Percentiles rank a stretch among this genome's conserved stretches.
Conservation (phyloP, 2,888 invertebrate genomes). For the Callimorpha dominula region DNA sequence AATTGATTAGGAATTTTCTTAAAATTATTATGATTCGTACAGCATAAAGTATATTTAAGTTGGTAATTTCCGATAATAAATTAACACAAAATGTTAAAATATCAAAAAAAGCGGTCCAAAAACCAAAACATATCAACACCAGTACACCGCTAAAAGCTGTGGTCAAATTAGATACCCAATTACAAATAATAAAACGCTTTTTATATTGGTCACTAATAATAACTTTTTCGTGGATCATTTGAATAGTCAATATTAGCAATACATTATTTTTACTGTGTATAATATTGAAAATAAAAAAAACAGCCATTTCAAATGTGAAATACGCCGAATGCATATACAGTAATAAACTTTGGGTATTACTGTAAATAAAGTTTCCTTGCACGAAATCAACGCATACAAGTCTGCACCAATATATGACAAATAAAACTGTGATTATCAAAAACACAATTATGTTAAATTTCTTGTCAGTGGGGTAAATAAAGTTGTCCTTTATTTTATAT, state of each 20-base stretch:
- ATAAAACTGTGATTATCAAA: not conserved
- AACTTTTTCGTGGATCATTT: slow-evolving; percentile 3
- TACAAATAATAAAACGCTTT: not conserved
- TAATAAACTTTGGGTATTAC: not conserved
- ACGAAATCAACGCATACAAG: not conserved
- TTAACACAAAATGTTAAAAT: not conserved
- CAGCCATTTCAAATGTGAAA: not conserved
- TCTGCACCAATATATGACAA: not conserved
- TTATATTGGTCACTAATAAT: not conserved
- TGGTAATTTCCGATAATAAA: not conserved
- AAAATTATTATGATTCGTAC: slow-evolving; percentile 21
- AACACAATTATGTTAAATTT: not conserved
- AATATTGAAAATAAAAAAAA: slow-evolving; percentile 6
- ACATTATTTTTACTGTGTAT: slow-evolving; percentile 12
- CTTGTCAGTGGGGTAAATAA: slow-evolving; percentile 24
- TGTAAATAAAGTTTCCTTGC: not conserved
- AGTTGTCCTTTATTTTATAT: slow-evolving; percentile 26
- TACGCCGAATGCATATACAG: not conserved
- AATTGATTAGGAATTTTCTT: slow-evolving; percentile 16
- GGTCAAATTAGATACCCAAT: slow-evolving; percentile 19
- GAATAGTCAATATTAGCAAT: slow-evolving; percentile 11
- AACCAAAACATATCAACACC: not conserved
- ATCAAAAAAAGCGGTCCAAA: not conserved
- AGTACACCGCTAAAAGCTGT: not conserved
- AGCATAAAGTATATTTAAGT: slow-evolving; percentile 3